Evolutionary conservation across 2,888 invertebrate genomes (phyloP).

Genomic region (Melanostoma scalare): DNA sequence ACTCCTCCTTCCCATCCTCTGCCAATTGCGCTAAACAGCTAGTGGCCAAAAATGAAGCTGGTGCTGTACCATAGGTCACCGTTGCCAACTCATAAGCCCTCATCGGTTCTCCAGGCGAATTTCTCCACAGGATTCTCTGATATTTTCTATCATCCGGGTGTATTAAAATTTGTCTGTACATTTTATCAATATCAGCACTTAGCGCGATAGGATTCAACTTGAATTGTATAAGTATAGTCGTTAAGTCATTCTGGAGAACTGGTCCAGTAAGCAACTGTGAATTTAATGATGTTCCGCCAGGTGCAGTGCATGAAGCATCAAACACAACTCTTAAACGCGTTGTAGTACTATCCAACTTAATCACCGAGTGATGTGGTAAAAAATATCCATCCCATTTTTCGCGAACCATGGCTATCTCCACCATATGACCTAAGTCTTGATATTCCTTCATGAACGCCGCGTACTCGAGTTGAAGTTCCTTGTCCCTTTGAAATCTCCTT

Average conservation of each 20-base stretch:
- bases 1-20: background rate
- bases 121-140: slow-evolving; percentile 65
- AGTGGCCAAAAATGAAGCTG: slow-evolving; percentile 54
- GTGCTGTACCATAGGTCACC: slow-evolving; percentile 54
- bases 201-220: slow-evolving; percentile 48
- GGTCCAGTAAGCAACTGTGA: slow-evolving; percentile 12
- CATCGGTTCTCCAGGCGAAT: slow-evolving; percentile 24
- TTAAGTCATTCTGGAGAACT: slow-evolving; percentile 39
- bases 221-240: slow-evolving; percentile 59
- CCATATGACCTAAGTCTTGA: slow-evolving; percentile 19
- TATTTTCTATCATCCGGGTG: slow-evolving; percentile 45
- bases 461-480: slow-evolving; percentile 4
- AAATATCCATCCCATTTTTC: background rate
- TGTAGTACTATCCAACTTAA: slow-evolving; percentile 19
- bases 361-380: slow-evolving; percentile 6
- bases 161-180: slow-evolving; percentile 63
- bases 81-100: slow-evolving; percentile 60
- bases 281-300: slow-evolving; percentile 20
- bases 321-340: slow-evolving; percentile 1
- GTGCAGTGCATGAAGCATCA: no score
- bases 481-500: slow-evolving; percentile 12
- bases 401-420: background rate
- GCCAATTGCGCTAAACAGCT: slow-evolving; percentile 29
- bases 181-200: slow-evolving; percentile 69
- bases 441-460: slow-evolving; percentile 20